Base-by-base conservation (phyloP, 1,140 invertebrate species). In the Scylla paramamosain region DNA sequence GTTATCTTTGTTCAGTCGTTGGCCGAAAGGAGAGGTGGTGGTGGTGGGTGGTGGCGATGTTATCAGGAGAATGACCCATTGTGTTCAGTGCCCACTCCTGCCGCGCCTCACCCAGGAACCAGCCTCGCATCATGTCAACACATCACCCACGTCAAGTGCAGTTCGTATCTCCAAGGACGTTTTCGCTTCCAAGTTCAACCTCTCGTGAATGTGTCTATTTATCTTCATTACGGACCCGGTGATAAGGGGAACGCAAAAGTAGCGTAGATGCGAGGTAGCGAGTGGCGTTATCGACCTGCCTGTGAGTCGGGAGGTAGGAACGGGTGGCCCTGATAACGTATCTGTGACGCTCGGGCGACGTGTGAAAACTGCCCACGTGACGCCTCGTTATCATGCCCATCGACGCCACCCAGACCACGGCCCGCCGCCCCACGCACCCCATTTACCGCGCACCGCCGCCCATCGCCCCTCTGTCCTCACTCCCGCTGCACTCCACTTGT, bases 311-410 rank as follows among this genome's bases (percentile, higher is more conserved):
- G 46, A 93, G 92, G 92, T n/a, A 86, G 92, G 92, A 87, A 86
- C 92, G 84, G 92, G 39, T 87, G 92, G 92, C 84, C 84, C 25
- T 86, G 92, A 93, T 93, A 93, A 93, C 92, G 84, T 93, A 93
- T 93, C 92, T 86, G 92, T 93, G 92, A 93, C 92, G 92, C 67
- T 93, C 83, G 32, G 67, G 32, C 92, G 92, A 93, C 92, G 92
- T 93, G 83, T 93, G 92, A 93, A 93, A 93, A 93, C 92, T 93
- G 92, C 32, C 92, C 92, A 93, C 92, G 84, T 93, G 92, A 93
- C 92, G 83, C 39, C 82, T 45, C 28, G 91, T 59, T 93, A 93
- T 93, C 92, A 29, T 59, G 16, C 48, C 16, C 91, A 92, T 92
- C 92, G 84, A 29, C 84, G 92, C 28, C 83, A 59, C 84, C 83